Evolutionary conservation across 1,140 invertebrate species (phyloP), one percentile per base, ranked within the genome.

Genomic region (Leptonema lineaticorne): DNA sequence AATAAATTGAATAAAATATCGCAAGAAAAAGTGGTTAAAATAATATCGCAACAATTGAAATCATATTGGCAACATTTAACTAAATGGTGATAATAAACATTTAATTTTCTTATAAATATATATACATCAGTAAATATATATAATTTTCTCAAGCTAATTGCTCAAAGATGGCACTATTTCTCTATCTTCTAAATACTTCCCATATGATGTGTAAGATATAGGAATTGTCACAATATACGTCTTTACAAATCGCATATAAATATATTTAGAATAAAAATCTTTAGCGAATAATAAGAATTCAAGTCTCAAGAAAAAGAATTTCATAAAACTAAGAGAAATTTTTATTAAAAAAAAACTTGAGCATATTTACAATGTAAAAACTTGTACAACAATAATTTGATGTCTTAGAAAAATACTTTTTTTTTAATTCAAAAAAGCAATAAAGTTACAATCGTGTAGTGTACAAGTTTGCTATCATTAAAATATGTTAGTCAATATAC

Each of bases 21-120:
- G 33, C 70, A 69, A 69, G 56, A 68, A 50, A 53, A 71, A 71
- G 62, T 46, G 67, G 69, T 69, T 45, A 58, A 68, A 63, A 69
- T 37, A 62, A 69, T 66, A 62, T 14, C 45, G 63, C 30, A 33
- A 9, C 30, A 29, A 27, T 30, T 64, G 4, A 24, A 48, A 48
- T 30, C 45, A 53, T 26, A 53, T 53, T 11, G 20, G 20, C 20
- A 53, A 53, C 5, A 45, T 45, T 33, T 6, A 59, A 62, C 59
- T 45, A 62, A 45, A 45, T 45, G 50, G 9, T 24, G 16, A n/a
- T 45, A 45, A 24, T 24, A 26, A 26, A 24, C 24, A 26, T 9
- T 26, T 53, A 53, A 26, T 24, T 26, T 41, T 41, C 37, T 16
- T 41, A 41, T 16, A 16, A 9, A 41, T 14, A 50, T 24, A 64